Percentiles rank a stretch among this genome's conserved stretches.
These are phyloP conservation scores for Trichonephila clavata DNA, from an alignment of 1,140 invertebrate species.

Conservation along the genomic window DNA sequence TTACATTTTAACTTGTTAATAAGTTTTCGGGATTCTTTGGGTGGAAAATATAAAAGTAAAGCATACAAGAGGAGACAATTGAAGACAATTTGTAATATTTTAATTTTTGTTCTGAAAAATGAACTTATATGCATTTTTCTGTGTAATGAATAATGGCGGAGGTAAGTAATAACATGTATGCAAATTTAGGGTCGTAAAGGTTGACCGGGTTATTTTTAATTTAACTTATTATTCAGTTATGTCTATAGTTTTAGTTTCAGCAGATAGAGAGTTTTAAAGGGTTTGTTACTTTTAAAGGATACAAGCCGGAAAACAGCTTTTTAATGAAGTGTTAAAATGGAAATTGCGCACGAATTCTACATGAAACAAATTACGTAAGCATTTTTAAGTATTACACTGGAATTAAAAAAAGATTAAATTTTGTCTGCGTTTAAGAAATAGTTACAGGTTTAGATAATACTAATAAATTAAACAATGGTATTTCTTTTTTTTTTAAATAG, in stretches of 20 bases:
- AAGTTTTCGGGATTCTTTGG: neutral
- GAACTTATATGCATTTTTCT: neutral
- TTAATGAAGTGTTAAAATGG: too few species aligned
- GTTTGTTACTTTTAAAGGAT: too few species aligned
- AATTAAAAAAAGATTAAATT: too few species aligned
- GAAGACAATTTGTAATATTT: neutral
- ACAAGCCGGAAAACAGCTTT: too few species aligned
- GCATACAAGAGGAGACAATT: neutral
- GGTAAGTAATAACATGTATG: neutral
- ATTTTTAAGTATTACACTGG: too few species aligned
- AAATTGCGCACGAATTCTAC: too few species aligned
- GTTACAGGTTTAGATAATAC: too few species aligned
- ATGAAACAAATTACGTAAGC: too few species aligned
- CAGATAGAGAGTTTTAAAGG: too few species aligned
- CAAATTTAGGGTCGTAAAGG: neutral
- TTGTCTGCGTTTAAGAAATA: too few species aligned
- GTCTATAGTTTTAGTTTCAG: neutral
- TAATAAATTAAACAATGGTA: too few species aligned
- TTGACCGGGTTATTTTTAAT: neutral
- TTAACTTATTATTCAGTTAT: neutral
- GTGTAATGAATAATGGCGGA: neutral
- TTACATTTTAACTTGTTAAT: neutral
- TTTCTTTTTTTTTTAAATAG: too few species aligned
- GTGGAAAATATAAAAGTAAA: slow-evolving; percentile 12
- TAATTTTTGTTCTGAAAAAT: neutral